These are phyloP conservation scores for Tipula vernalis DNA, from an alignment of 2,888 invertebrate genomes.

Conservation along the genomic window DNA sequence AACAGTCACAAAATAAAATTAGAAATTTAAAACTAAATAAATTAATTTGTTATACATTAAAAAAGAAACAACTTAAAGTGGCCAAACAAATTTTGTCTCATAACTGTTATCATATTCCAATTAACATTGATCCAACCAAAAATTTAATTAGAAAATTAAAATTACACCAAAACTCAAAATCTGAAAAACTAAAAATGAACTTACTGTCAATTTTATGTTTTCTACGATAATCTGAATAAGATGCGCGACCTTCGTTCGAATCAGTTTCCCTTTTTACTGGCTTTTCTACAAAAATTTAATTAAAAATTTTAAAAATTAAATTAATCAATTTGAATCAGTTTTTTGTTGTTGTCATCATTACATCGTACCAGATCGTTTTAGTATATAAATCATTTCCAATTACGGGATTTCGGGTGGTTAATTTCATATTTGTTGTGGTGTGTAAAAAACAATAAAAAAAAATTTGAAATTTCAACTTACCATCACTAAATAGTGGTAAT, in stretches of 20 bases:
- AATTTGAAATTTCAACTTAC: constrained; percentile 40
- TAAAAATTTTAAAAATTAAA: background rate
- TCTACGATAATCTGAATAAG: constrained; percentile 41
- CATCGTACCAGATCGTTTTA: background rate
- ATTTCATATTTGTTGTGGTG: constrained; percentile 24
- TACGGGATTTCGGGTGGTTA: background rate
- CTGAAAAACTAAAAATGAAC: constrained; percentile 24
- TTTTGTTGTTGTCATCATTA: background rate
- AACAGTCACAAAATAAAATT: background rate
- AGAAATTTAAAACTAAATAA: background rate
- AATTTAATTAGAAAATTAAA: background rate
- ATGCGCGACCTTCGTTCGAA: background rate
- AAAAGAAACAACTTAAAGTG: background rate
- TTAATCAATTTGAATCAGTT: background rate
- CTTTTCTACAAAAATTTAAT: background rate
- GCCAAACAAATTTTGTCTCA: constrained; percentile 7
- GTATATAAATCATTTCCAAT: background rate
- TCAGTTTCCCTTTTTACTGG: background rate
- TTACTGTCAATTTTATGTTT: constrained; percentile 55
- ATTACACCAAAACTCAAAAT: background rate
- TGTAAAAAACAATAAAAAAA: constrained; percentile 29
- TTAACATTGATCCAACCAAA: constrained; percentile 8
- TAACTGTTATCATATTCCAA: constrained; percentile 6
- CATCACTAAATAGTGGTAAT: constrained; percentile 58
- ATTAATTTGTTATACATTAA: background rate